Evolutionary conservation across 2,113 vertebrate genomes (phyloP).

Genomic region (Ochotona curzoniae): DNA sequence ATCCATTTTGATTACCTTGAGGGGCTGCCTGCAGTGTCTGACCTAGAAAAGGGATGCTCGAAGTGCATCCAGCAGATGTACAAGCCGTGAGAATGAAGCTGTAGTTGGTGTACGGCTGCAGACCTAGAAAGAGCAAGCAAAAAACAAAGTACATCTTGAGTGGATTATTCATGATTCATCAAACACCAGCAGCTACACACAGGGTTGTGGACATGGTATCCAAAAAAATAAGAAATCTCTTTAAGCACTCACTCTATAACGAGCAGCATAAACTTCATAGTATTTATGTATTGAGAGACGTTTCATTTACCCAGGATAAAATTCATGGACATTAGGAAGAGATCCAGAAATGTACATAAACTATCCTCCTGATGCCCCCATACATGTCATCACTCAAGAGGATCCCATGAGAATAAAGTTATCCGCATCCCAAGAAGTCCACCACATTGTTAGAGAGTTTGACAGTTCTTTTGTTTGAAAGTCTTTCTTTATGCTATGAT

Average conservation of each 20-base stretch:
- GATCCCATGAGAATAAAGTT: accelerated
- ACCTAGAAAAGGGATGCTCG: slow-evolving; percentile 90
- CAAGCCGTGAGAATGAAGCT: slow-evolving; percentile 92
- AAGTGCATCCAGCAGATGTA: slow-evolving; percentile 91
- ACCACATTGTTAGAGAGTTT: neutral
- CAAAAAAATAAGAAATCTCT: neutral
- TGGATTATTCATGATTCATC: slow-evolving; percentile 56
- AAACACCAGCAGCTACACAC: neutral
- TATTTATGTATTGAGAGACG: neutral
- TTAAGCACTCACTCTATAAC: neutral
- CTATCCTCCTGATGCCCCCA: neutral
- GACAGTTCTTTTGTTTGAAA: neutral
- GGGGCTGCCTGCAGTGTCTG: slow-evolving; percentile 93
- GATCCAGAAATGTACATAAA: neutral
- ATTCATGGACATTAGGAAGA: neutral
- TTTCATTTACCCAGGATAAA: slow-evolving; percentile 49
- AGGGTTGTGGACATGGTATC: neutral
- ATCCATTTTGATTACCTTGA: slow-evolving; percentile 83
- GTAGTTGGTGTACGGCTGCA: slow-evolving; percentile 92
- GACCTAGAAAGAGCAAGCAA: slow-evolving; percentile 86
- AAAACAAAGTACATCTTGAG: slow-evolving; percentile 59
- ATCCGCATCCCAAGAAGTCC: neutral
- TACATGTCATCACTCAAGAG: neutral
- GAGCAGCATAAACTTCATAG: neutral
- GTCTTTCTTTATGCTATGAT: neutral